Evolutionary conservation across 2,113 vertebrate species (phyloP), one percentile per base, ranked within the genome.

Genomic region (human): DNA sequence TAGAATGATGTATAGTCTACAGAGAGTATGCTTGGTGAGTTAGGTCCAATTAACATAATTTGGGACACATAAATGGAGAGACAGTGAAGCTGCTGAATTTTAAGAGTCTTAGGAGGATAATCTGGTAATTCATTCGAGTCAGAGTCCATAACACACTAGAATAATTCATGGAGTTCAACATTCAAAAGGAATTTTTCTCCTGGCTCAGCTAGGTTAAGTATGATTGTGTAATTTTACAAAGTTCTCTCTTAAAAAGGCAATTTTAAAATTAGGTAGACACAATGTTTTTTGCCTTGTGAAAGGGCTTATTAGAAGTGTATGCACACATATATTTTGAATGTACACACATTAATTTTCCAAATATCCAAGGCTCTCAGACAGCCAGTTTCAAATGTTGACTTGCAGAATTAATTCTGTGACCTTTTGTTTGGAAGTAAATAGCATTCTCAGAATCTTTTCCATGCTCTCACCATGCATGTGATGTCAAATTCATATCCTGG

Each of bases 401-500:
- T 81, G 32, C 14, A 91, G 84, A 91, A 94, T 96, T 87, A 81
- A 75, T 43, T 64, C 80, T 80, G 76, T 97, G 96, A 96, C 92
- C 90, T 98, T 97, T 95, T 87, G n/a, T 61, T 70, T 45, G 78
- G 82, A 93, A 96, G 95, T 70, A 75, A 97, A 97, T 83, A 90
- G 40, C 59, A 57, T 86, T 92, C 72, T 94, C 73, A 92, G 55
- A 95, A 45, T 82, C 93, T 45, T 84, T 96, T 91, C 95, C 81
- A 96, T 38, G 25, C 45, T 96, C 80, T 86, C 75, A 76, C 83
- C 84, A 66, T 52, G 83, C 25, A 20, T 89, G 92, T 79, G 92
- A 96, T 95, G 92, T 96, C 96, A 97, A 97, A 97, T 90, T 96
- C 84, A 95, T 79, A 86, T 48, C 84, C 88, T 95, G 72, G 17